phyloP scores from a whole-genome alignment of 2,888 invertebrate species.

The Syritta pipiens region DNA sequence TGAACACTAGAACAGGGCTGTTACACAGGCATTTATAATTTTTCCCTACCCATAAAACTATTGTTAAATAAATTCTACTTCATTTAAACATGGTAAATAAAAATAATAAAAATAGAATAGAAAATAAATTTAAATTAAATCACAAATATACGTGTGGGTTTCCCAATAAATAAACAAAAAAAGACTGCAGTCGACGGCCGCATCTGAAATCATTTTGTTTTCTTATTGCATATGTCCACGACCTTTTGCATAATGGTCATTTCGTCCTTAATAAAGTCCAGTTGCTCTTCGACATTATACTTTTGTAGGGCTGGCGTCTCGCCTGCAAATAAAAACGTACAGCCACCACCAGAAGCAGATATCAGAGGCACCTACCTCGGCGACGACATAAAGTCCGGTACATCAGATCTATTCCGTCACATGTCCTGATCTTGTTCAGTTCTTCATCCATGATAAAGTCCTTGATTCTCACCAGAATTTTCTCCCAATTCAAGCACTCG shows the following conservation, averaged over 20 bases:
- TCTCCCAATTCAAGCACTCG: not conserved
- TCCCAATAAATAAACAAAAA: not conserved
- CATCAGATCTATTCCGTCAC: not conserved
- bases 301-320: not conserved
- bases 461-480: not conserved
- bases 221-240: not conserved
- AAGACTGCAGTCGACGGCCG: not conserved
- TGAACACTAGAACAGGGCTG: too few relatives aligned
- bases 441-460: not conserved
- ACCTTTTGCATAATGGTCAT: constrained; percentile 19
- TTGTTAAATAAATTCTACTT: too few relatives aligned
- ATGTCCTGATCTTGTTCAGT: not conserved
- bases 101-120: too few relatives aligned
- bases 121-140: too few relatives aligned
- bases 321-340: not conserved
- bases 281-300: not conserved
- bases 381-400: not conserved
- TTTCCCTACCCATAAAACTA: too few relatives aligned
- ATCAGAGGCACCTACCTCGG: not conserved
- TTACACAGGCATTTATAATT: too few relatives aligned
- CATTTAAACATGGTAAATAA: too few relatives aligned
- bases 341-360: not conserved
- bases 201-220: not conserved
- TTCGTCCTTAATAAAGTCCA: constrained; percentile 27
- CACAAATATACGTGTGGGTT: too few relatives aligned